A percentile compares a stretch with the other conserved stretches of the same genome.
Conservation (phyloP, 2,888 invertebrate genomes). For the Metopia argyrocephala region DNA sequence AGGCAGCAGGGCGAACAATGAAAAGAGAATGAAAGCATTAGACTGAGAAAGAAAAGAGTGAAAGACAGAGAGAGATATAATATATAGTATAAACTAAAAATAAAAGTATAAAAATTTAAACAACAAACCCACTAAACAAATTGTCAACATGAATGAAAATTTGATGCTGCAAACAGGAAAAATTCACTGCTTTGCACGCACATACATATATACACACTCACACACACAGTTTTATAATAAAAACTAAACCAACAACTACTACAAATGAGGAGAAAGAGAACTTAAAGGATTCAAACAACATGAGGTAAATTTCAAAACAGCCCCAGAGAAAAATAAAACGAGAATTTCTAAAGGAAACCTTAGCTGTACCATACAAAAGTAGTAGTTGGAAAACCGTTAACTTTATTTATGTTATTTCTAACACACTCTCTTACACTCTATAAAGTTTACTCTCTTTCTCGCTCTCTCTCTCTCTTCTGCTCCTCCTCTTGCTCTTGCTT, state of each 20-base stretch:
- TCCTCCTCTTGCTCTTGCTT: neutral
- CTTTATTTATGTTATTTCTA: constrained; percentile 26
- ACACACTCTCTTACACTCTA: neutral
- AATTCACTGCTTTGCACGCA: no score
- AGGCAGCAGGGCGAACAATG: no score
- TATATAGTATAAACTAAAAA: constrained; percentile 46
- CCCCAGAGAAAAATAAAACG: constrained; percentile 2
- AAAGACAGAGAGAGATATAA: no score
- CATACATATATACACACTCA: neutral
- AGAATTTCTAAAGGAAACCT: neutral
- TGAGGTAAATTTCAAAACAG: constrained; percentile 44
- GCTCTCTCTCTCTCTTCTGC: neutral
- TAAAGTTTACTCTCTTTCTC: constrained; percentile 10
- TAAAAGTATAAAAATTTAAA: constrained; percentile 18
- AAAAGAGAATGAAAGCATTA: neutral
- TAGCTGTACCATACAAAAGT: constrained; percentile 14
- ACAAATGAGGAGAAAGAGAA: neutral
- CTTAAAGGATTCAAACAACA: constrained; percentile 36
- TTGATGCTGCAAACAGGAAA: constrained; percentile 38
- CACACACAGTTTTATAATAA: neutral
- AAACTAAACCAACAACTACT: neutral
- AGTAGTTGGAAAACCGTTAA: constrained; percentile 37
- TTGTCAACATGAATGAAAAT: constrained; percentile 61
- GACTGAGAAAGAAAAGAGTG: neutral
- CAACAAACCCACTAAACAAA: constrained; percentile 51